Conservation (phyloP, 2,113 vertebrate species). For the Ailurus styani region DNA sequence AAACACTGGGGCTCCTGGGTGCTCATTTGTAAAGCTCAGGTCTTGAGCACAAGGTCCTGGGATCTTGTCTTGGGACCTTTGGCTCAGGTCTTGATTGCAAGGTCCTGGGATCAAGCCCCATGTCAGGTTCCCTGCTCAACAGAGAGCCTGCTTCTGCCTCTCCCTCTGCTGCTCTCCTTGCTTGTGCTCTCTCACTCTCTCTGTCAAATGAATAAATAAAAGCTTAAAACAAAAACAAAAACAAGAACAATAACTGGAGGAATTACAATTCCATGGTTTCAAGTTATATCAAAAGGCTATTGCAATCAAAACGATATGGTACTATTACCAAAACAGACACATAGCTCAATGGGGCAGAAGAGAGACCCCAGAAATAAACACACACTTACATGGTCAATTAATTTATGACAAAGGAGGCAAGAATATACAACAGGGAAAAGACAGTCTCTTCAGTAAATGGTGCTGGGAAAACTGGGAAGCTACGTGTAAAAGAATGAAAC, state of each 20-base stretch:
- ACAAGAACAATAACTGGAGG: neutral
- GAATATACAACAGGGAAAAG: neutral
- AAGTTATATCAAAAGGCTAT: neutral
- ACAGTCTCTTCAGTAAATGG: neutral
- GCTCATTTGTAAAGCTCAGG: no score
- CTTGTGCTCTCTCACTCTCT: no score
- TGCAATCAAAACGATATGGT: neutral
- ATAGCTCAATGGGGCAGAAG: neutral
- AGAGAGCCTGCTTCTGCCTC: no score
- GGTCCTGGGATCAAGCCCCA: no score
- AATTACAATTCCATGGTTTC: neutral
- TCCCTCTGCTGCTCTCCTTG: no score
- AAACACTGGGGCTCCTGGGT: neutral
- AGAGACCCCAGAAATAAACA: neutral
- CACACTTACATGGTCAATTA: neutral
- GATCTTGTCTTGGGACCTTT: no score
- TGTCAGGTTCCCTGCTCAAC: no score
- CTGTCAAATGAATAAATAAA: no score
- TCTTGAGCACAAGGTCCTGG: no score
- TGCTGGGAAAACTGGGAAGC: neutral
- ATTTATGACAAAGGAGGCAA: neutral
- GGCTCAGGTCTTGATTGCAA: no score
- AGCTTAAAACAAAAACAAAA: no score
- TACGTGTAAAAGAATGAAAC: neutral
- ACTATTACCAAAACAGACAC: neutral